Conservation (phyloP, 2,888 invertebrate genomes). For the Plagodis dolabraria region DNA sequence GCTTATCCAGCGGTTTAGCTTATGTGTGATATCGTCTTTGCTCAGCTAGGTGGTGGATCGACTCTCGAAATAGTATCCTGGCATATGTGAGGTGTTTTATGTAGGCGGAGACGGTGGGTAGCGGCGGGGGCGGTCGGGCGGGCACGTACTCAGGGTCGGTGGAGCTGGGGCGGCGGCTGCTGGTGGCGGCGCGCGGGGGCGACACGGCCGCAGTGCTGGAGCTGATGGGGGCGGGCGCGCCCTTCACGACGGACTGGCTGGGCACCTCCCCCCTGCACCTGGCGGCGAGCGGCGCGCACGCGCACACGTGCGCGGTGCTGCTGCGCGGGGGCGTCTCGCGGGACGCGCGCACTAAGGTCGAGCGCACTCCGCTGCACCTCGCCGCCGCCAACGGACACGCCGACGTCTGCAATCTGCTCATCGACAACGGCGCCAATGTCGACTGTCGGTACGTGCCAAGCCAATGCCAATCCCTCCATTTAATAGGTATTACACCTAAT, state of each 20-base stretch:
- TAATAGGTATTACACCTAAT: no score
- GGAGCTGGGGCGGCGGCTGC: slow-evolving; percentile 93
- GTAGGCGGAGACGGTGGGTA: slow-evolving; percentile 24
- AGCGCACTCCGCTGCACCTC: slow-evolving; percentile 95
- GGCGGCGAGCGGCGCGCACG: slow-evolving; percentile 91
- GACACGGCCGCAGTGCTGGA: slow-evolving; percentile 90
- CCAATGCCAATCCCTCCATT: no score
- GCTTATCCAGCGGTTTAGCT: no score
- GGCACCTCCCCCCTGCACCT: slow-evolving; percentile 96
- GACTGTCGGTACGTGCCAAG: slow-evolving; percentile 49
- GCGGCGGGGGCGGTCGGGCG: slow-evolving; percentile 23
- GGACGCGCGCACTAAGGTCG: slow-evolving; percentile 94
- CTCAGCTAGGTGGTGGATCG: no score
- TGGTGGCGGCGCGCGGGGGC: slow-evolving; percentile 92
- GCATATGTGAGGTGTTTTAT: background rate
- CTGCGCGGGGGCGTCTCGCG: slow-evolving; percentile 94
- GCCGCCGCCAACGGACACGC: slow-evolving; percentile 94
- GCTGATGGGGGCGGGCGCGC: slow-evolving; percentile 94
- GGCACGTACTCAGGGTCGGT: slow-evolving; percentile 74
- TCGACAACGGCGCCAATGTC: slow-evolving; percentile 59
- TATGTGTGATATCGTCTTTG: no score
- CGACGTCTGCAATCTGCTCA: slow-evolving; percentile 90
- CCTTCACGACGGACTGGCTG: slow-evolving; percentile 96
- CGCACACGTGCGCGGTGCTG: slow-evolving; percentile 91
- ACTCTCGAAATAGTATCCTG: background rate